Evolutionary conservation across 2,888 invertebrate species (phyloP), one percentile per base, ranked within the genome.

Genomic region (Pemphredon lugubris): DNA sequence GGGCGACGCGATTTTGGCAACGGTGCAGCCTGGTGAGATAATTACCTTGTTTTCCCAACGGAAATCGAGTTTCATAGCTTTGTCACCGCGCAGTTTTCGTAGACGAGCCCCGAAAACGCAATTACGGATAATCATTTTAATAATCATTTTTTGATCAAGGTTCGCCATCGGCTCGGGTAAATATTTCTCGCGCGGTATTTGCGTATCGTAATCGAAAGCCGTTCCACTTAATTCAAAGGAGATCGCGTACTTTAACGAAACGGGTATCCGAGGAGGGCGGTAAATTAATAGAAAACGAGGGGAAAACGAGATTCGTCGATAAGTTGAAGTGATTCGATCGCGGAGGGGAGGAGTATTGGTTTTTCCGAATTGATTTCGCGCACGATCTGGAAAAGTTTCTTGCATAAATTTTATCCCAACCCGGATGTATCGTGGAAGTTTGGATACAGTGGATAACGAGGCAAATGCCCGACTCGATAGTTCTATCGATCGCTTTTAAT

Each of bases 271-370:
- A n/a, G n/a, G n/a, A n/a, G n/a, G n/a, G n/a, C n/a, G n/a, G n/a
- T 54, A 66, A 66, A 60, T 67, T 67, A 67, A 55, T 61, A 26
- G 47, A 37, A 61, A 67, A 54, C 14, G 48, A 44, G 32, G 44
- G 48, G n/a, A n/a, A 23, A 45, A 45, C 30, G 21, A 50, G 34
- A 44, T 16, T 55, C 37, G 42, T 50, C 4, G 48, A 59, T 42
- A 50, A 42, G 58, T 59, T 50, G 40, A 42, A 65, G 58, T 48
- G 6, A 47, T 54, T 69, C 51, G 42, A 20, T 11, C 53, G 54
- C 53, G 59, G 54, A 9, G 42, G 23, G 39, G 32, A 45, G 23
- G 47, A 26, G 51, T 65, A 64, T 65, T 47, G 64, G 57, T 67
- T 58, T 37, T 44, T 18, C 55, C 44, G 55, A 39, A 64, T 50